These are phyloP conservation scores for Brachyptera risi DNA, from an alignment of 2,888 invertebrate genomes.

Conservation along the genomic window DNA sequence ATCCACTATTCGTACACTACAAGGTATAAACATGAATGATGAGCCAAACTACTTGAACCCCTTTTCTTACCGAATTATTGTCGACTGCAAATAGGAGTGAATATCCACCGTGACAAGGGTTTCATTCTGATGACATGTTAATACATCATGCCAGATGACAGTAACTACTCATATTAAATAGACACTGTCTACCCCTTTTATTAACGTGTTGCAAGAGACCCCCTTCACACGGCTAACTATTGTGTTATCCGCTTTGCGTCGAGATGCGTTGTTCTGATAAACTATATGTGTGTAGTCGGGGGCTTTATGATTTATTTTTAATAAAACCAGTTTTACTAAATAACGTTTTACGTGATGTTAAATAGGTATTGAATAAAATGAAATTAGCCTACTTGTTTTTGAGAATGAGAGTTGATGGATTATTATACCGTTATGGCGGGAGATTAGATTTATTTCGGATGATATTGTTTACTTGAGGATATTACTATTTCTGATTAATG, in stretches of 20 bases:
- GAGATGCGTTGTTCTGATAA: too few species aligned
- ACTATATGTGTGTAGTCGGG: neutral
- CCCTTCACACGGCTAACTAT: neutral
- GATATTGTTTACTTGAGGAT: too few species aligned
- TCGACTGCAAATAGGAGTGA: too few species aligned
- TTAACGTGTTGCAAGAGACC: neutral
- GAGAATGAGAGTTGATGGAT: too few species aligned
- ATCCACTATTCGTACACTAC: neutral
- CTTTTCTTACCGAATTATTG: too few species aligned
- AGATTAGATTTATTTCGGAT: too few species aligned
- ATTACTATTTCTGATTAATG: too few species aligned
- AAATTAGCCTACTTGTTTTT: too few species aligned
- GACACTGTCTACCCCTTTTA: neutral
- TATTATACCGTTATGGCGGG: too few species aligned
- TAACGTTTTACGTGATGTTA: neutral
- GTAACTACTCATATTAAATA: neutral
- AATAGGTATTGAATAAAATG: slow-evolving; percentile 4
- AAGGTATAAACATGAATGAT: neutral
- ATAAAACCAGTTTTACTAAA: neutral
- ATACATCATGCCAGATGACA: slow-evolving; percentile 2
- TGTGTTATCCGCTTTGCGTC: neutral
- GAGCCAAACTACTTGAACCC: neutral
- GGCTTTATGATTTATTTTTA: neutral
- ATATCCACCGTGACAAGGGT: neutral
- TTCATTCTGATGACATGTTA: neutral